phyloP scores from a whole-genome alignment of 2,888 invertebrate genomes.

The Scaptomyza reducta region DNA sequence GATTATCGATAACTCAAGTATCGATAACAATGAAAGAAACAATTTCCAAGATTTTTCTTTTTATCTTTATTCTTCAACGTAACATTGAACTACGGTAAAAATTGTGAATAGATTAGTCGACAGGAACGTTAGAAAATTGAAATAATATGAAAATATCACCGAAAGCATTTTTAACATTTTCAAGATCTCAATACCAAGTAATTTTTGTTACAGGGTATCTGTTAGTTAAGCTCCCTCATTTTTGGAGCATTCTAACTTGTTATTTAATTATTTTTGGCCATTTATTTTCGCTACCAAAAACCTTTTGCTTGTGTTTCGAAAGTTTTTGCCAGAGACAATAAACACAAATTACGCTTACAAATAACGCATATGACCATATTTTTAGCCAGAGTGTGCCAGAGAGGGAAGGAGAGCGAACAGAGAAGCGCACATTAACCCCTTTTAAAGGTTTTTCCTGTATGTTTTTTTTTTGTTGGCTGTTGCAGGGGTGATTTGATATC shows the following conservation, averaged over 20 bases:
- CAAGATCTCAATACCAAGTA: too few relatives aligned
- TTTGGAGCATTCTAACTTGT: neutral
- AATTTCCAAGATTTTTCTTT: too few relatives aligned
- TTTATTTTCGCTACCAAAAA: conserved; percentile 1
- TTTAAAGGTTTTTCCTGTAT: conserved; percentile 1
- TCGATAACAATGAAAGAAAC: neutral
- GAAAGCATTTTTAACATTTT: neutral
- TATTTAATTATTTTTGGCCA: conserved; percentile 45
- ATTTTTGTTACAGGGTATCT: neutral
- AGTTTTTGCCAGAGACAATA: conserved; percentile 56
- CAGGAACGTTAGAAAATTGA: neutral
- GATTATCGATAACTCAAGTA: neutral
- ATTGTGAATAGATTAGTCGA: too few relatives aligned
- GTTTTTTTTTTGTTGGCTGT: conserved; percentile 7
- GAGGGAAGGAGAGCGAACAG: neutral
- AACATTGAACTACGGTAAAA: too few relatives aligned
- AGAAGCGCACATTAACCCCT: conserved; percentile 39
- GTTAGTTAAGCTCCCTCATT: neutral
- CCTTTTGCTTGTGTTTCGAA: conserved; percentile 1
- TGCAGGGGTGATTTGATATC: conserved; percentile 31
- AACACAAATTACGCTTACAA: conserved; percentile 77
- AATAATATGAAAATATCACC: neutral
- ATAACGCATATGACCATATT: conserved; percentile 72
- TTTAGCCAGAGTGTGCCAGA: conserved; percentile 4
- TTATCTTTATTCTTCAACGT: too few relatives aligned